Percentiles rank a stretch among this genome's conserved stretches.
Evolutionary conservation across 2,888 invertebrate genomes (phyloP).

Genomic region (Apotomis turbidana): DNA sequence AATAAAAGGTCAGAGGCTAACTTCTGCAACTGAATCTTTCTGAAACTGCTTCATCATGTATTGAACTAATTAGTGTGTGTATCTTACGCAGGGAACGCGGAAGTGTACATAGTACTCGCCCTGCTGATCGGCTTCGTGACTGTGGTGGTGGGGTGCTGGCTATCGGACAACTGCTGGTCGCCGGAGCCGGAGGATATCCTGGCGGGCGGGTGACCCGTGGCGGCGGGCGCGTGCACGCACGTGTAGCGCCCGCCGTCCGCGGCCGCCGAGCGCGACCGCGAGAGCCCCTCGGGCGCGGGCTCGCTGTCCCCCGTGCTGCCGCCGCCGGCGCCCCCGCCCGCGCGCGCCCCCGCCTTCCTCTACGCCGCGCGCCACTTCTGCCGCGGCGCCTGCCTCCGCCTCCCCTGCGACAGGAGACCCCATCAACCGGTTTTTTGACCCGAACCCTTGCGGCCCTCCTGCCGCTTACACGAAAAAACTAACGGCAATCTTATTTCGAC

Average conservation of each 20-base stretch:
- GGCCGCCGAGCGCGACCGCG: constrained; percentile 59
- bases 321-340: constrained; percentile 60
- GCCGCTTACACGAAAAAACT: constrained; percentile 72
- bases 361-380: constrained; percentile 72
- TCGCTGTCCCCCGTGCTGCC: constrained; percentile 75
- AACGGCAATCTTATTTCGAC: constrained; percentile 72
- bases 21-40: background rate
- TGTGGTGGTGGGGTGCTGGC: constrained; percentile 90
- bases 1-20: no score
- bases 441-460: constrained; percentile 63
- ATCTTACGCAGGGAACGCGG: constrained; percentile 86
- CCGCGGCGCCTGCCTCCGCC: constrained; percentile 67
- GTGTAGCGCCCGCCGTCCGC: constrained; percentile 82
- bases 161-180: constrained; percentile 91
- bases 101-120: constrained; percentile 89
- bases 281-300: constrained; percentile 64
- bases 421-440: constrained; percentile 69
- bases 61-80: constrained; percentile 29
- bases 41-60: background rate
- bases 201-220: constrained; percentile 88
- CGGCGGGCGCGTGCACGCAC: constrained; percentile 85
- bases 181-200: constrained; percentile 87
- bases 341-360: constrained; percentile 65
- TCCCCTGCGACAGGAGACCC: constrained; percentile 63
- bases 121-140: constrained; percentile 88